phyloP scores from a whole-genome alignment of 2,113 vertebrate genomes.

The Lates calcarifer region DNA sequence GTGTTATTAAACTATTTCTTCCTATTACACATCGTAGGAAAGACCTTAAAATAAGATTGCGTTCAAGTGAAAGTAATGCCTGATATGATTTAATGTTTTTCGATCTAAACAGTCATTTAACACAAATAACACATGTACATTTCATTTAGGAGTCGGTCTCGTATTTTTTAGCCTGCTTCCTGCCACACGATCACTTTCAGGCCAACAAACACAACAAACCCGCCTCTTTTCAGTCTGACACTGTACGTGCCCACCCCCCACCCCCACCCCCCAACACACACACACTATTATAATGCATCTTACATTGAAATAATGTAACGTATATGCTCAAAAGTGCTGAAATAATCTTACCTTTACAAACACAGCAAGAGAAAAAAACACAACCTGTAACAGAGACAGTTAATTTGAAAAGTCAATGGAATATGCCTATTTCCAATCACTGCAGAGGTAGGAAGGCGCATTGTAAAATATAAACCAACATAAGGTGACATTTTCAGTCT shows the following conservation, averaged over 20 bases:
- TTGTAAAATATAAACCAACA: slow-evolving; percentile 74
- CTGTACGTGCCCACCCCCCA: slow-evolving; percentile 55
- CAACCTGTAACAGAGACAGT: slow-evolving; percentile 72
- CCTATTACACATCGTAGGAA: background rate
- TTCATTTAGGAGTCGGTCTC: slow-evolving; percentile 60
- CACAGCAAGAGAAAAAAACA: slow-evolving; percentile 73
- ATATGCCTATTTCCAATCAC: slow-evolving; percentile 77
- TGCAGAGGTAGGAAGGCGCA: slow-evolving; percentile 80
- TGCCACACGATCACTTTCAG: slow-evolving; percentile 54
- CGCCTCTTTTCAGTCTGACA: slow-evolving; percentile 56
- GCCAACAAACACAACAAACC: slow-evolving; percentile 65
- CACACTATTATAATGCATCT: slow-evolving; percentile 56
- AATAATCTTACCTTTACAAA: slow-evolving; percentile 82
- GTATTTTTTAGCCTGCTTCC: slow-evolving; percentile 53
- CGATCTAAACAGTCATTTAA: slow-evolving; percentile 75
- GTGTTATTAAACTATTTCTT: background rate
- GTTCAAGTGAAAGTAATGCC: slow-evolving; percentile 66
- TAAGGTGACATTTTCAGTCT: slow-evolving; percentile 69
- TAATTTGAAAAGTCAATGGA: slow-evolving; percentile 70
- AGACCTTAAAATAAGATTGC: slow-evolving; percentile 46
- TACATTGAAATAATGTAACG: slow-evolving; percentile 61
- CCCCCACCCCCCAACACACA: too few species aligned
- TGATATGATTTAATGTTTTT: slow-evolving; percentile 84
- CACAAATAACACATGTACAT: slow-evolving; percentile 78
- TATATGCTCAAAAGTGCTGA: slow-evolving; percentile 82